Evolutionary conservation across 2,888 invertebrate species (phyloP), one percentile per base, ranked within the genome.

Genomic region (Pseudococcus jackbeardsleyi): DNA sequence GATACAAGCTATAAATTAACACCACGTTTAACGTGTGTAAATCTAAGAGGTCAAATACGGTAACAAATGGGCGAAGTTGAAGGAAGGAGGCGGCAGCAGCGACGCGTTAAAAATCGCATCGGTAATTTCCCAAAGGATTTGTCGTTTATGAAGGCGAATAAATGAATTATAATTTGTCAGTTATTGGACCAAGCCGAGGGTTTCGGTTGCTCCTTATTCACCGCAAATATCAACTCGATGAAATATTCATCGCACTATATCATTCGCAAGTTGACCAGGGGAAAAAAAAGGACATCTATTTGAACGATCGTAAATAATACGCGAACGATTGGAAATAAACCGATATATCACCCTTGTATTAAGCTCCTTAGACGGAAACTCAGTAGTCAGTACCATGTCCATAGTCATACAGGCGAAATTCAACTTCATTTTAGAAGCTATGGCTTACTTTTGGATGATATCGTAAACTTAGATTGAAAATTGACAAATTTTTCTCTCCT

Each of bases 161-260:
- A 85, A 85, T 85, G 85, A 85, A 85, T 85, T 85, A 48, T 48
- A 85, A 85, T 50, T 85, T 54, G 26, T 48, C 85, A 48, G 26
- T 19, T 85, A 50, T 85, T n/a, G 59, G 59, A 50, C 17, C 50
- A 17, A 50, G 59, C 6, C 17, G 59, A 59, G 59, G 59, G 59
- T 59, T 59, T 5, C n/a, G 7, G 59, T 1, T 59, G n/a, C 19
- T 59, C 15, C n/a, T 59, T 50, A 19, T 85, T 48, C 26, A 50
- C 26, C 85, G 85, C 48, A 19, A 33, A 85, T 48, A 48, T 59
- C 59, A 59, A 59, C 7, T n/a, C 59, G 59, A 59, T 59, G 59
- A 59, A 59, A 59, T 59, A n/a, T 59, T 59, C 59, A 59, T 59
- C 59, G n/a, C 59, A 19, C 59, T 59, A 59, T 59, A 59, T 59